phyloP scores from a whole-genome alignment of 2,797 vertebrate genomes.

The Sphenodon punctatus region DNA sequence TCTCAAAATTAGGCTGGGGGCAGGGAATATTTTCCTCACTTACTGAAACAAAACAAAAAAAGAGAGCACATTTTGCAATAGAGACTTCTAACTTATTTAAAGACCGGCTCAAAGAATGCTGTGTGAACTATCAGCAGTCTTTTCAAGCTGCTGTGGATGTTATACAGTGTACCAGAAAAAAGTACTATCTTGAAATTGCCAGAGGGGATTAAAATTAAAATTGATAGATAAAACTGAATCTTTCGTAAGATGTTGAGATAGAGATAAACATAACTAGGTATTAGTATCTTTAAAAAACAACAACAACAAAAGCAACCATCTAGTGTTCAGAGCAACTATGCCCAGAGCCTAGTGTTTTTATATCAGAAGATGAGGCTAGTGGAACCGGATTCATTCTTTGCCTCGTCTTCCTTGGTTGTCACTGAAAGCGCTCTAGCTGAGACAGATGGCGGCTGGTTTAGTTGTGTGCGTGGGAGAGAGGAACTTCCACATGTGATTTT shows the following conservation, averaged over 20 bases:
- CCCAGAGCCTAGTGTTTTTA: slow-evolving; percentile 14
- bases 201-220: slow-evolving; percentile 15
- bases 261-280: slow-evolving; percentile 8
- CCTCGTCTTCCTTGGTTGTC: slow-evolving; percentile 63
- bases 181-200: neutral
- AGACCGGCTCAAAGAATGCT: slow-evolving; percentile 18
- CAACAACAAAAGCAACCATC: neutral
- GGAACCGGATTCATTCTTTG: slow-evolving; percentile 44
- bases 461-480: slow-evolving; percentile 88
- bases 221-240: slow-evolving; percentile 30
- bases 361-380: slow-evolving; percentile 41
- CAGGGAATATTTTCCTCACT: no score
- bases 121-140: no score
- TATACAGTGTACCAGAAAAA: neutral
- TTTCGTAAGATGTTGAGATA: neutral
- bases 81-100: neutral
- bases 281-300: slow-evolving; percentile 30
- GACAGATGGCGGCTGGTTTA: slow-evolving; percentile 82
- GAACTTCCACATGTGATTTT: slow-evolving; percentile 91
- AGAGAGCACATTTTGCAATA: neutral
- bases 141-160: neutral
- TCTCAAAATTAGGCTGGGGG: slow-evolving; percentile 44
- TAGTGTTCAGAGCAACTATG: neutral
- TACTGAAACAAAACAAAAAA: no score
- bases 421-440: slow-evolving; percentile 71